These are phyloP conservation scores for Biston stratarius DNA, from an alignment of 2,888 invertebrate genomes.

Conservation along the genomic window DNA sequence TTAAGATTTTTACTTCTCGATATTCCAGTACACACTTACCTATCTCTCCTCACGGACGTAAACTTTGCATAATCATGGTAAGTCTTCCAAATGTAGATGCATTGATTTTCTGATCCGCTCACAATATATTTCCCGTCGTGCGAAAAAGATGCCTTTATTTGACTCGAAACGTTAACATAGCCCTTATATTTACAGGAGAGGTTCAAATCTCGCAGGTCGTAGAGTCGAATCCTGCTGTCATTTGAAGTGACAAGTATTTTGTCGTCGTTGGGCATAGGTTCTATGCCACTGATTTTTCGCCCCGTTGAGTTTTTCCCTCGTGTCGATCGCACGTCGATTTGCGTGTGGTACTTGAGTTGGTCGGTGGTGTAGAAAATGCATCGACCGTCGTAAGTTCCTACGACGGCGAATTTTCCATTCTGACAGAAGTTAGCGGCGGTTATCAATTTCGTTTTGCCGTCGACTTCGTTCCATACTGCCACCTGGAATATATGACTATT, in stretches of 20 bases:
- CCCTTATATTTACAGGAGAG: conserved; percentile 97
- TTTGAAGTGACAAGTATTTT: conserved; percentile 99
- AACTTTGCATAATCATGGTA: conserved; percentile 98
- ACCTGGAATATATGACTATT: conserved; percentile 84
- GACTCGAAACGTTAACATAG: conserved; percentile 97
- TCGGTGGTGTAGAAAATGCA: conserved; percentile 99
- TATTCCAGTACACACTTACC: not conserved
- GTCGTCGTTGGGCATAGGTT: conserved; percentile 97
- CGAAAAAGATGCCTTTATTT: conserved; percentile 98
- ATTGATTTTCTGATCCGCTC: conserved; percentile 98
- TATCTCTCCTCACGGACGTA: conserved; percentile 94
- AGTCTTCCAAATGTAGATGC: conserved; percentile 99
- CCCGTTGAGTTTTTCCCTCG: conserved; percentile 98
- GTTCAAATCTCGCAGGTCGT: conserved; percentile 97
- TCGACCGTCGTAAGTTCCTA: conserved; percentile 99
- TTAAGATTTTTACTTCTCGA: too few relatives aligned
- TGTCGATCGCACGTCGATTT: conserved; percentile 97
- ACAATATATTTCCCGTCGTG: conserved; percentile 99
- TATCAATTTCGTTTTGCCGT: conserved; percentile 97
- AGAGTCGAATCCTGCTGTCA: conserved; percentile 97
- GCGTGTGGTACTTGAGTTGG: conserved; percentile 99
- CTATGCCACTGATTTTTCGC: conserved; percentile 98
- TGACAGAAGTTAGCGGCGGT: conserved; percentile 99
- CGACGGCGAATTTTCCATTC: conserved; percentile 99
- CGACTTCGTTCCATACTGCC: conserved; percentile 98